These are phyloP conservation scores for Allobates femoralis DNA, from an alignment of 2,797 vertebrate genomes.

Conservation along the genomic window DNA sequence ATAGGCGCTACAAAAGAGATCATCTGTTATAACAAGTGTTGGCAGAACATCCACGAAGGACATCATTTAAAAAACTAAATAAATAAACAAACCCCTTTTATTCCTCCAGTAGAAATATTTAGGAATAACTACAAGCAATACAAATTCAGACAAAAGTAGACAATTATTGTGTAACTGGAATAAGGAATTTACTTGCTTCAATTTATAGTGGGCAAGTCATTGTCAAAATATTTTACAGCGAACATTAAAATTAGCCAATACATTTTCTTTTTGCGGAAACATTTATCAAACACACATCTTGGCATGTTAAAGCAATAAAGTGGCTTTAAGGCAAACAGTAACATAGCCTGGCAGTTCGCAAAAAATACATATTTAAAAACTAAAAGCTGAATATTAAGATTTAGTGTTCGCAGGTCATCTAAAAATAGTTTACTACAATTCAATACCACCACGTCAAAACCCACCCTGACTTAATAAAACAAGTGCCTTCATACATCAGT, in stretches of 20 bases:
- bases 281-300: constrained; percentile 70
- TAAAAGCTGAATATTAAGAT: constrained; percentile 76
- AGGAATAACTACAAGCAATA: not conserved
- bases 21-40: not conserved
- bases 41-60: not conserved
- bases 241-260: not conserved
- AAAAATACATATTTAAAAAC: constrained; percentile 50
- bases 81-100: not conserved
- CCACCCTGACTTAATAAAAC: constrained; percentile 70
- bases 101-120: not conserved
- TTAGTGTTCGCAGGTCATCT: constrained; percentile 81
- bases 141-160: not conserved
- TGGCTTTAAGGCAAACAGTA: constrained; percentile 72
- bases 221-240: constrained; percentile 29
- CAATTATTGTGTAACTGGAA: not conserved
- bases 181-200: not conserved
- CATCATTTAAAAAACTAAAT: not conserved
- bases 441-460: constrained; percentile 75
- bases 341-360: constrained; percentile 35
- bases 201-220: not conserved
- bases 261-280: constrained; percentile 47
- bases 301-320: constrained; percentile 77
- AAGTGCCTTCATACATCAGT: constrained; percentile 77
- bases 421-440: constrained; percentile 73
- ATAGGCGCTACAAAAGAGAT: not conserved